phyloP scores from a whole-genome alignment of 2,888 invertebrate species.

The Exocentrus adspersus region DNA sequence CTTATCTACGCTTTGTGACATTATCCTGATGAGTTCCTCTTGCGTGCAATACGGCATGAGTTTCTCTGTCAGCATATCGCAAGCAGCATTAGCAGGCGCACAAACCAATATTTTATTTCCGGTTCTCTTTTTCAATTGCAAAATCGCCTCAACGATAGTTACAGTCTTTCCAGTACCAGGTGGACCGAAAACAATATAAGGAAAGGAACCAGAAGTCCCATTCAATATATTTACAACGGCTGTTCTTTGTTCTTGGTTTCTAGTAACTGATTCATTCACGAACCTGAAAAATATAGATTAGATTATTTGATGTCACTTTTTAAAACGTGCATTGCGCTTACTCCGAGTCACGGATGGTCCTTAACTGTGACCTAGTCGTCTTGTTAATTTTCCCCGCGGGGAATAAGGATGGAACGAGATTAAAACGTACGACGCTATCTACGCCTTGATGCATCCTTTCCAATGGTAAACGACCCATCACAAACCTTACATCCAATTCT shows the following conservation, averaged over 20 bases:
- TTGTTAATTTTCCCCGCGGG: constrained; percentile 38
- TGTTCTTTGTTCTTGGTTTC: constrained; percentile 70
- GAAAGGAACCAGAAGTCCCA: constrained; percentile 71
- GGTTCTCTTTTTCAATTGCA: constrained; percentile 63
- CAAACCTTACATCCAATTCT: constrained; percentile 63
- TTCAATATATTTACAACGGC: constrained; percentile 76
- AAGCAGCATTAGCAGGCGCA: constrained; percentile 78
- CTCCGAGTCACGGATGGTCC: constrained; percentile 33
- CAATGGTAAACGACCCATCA: constrained; percentile 62
- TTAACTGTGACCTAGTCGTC: not conserved
- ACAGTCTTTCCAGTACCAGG: constrained; percentile 85
- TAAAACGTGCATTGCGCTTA: constrained; percentile 35
- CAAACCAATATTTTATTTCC: constrained; percentile 69
- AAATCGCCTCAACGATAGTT: constrained; percentile 77
- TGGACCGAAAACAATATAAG: constrained; percentile 88
- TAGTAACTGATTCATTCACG: constrained; percentile 61
- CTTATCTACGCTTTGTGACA: constrained; percentile 60
- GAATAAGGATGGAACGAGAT: constrained; percentile 48
- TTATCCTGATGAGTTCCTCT: constrained; percentile 64
- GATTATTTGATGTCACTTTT: constrained; percentile 3
- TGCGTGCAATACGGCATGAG: constrained; percentile 49
- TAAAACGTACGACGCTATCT: constrained; percentile 47
- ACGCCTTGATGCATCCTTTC: constrained; percentile 66
- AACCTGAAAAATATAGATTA: constrained; percentile 47
- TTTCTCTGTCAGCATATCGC: constrained; percentile 71